Base-by-base conservation (phyloP, 2,888 invertebrate genomes). In the Pseudolycoriella hygida region DNA sequence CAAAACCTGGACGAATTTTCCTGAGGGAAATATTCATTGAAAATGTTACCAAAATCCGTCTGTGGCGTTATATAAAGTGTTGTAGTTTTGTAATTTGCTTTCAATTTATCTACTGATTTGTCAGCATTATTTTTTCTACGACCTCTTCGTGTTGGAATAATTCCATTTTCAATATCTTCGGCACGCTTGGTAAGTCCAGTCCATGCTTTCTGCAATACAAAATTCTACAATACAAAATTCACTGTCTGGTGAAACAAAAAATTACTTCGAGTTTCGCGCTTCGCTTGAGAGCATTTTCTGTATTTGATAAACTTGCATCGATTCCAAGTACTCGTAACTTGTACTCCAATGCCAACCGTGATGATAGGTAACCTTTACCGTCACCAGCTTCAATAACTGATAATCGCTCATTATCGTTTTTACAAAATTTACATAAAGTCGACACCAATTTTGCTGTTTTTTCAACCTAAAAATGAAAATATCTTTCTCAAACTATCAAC, bases 341-440 rank as follows among this genome's bases (percentile, higher is more conserved):
- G 15, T 34, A 34, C 15, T 34, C 34, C 34, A 34, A 34, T 34
- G 34, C 4, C 11, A 34, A 12, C 3, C 34, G 34, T 3, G 34
- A 34, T 5, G 34, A 34, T 34, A 34, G 11, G 11, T 34, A 34
- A 34, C 90, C 93, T 57, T 86, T 82, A 0, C 93, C 93, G 56
- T 89, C 89, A 0, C 93, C 93, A 38, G 87, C 77, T 59, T 93
- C 93, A 14, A 92, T 69, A 37, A 84, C 67, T 60, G 73, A 70
- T 4, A 53, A 2, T 6, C 46, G 41, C 1, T 45, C 18, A 0
- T 39, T 14, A 40, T 40, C 30, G 15, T 47, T 14, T 11, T 6
- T 19, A 4, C 43, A 34, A n/a, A 11, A 60, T 53, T 2, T 62
- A 58, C 56, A 60, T 46, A 83, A 57, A 2, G 71, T 67, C 2